Percentiles rank a stretch among this genome's conserved stretches.
These are phyloP conservation scores for Rhodophaea formosa DNA, from an alignment of 2,888 invertebrate genomes.

Conservation along the genomic window DNA sequence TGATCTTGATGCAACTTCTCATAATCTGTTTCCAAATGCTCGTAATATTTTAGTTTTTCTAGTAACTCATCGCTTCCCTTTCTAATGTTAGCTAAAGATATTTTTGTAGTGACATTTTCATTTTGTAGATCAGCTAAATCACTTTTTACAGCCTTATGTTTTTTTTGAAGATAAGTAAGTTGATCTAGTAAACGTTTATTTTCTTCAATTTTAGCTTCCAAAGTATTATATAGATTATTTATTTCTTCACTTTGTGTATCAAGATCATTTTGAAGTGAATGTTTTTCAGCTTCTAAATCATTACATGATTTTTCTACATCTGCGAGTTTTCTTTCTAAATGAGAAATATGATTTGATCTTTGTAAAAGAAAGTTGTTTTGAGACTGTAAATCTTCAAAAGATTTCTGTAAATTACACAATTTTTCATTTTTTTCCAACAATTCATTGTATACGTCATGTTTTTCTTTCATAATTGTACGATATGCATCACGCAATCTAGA, in stretches of 20 bases:
- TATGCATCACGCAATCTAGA: conserved; percentile 36
- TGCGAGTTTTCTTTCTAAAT: conserved; percentile 14
- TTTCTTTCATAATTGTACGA: conserved; percentile 40
- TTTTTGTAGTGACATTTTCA: conserved; percentile 44
- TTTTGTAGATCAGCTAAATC: conserved; percentile 43
- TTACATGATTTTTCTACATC: conserved; percentile 36
- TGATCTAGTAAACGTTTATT: conserved; percentile 43
- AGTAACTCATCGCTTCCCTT: conserved; percentile 50
- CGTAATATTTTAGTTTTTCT: conserved; percentile 47
- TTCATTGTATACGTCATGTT: conserved; percentile 39
- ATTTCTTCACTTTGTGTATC: conserved; percentile 45
- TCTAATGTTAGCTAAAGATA: conserved; percentile 39
- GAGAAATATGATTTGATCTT: conserved; percentile 31
- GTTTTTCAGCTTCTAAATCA: conserved; percentile 41
- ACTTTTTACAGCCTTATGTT: conserved; percentile 34
- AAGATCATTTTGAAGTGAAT: conserved; percentile 39
- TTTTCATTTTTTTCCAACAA: conserved; percentile 40
- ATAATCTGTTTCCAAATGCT: conserved; percentile 47
- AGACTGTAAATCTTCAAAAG: conserved; percentile 31
- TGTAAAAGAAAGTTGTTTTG: conserved; percentile 36
- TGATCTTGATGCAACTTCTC: conserved; percentile 42
- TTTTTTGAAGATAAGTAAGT: conserved; percentile 38
- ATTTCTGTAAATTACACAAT: conserved; percentile 32
- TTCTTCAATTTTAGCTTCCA: conserved; percentile 53
- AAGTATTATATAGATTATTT: conserved; percentile 39